These are phyloP conservation scores for Pomacea maculata DNA, from an alignment of 1,140 invertebrate species.

Conservation along the genomic window DNA sequence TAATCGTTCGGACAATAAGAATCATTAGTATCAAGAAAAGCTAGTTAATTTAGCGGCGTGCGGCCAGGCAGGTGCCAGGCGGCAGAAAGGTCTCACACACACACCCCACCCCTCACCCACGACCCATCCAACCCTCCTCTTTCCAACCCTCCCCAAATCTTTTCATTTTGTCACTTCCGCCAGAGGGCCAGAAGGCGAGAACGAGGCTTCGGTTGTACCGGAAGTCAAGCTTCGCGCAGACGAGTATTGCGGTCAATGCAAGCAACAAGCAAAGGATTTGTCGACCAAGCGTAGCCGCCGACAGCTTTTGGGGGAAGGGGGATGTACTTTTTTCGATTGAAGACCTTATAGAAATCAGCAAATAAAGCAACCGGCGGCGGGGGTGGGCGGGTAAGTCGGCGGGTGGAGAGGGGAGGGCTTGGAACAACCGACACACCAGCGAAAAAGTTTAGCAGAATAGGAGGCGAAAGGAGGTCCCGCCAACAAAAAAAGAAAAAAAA, in stretches of 20 bases:
- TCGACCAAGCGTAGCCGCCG: constrained; percentile 1
- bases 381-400: too few relatives aligned
- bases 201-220: constrained; percentile 15
- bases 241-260: background rate
- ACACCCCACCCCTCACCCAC: background rate
- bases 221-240: constrained; percentile 18
- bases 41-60: background rate
- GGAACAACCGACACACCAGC: too few relatives aligned
- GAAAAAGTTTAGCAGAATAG: background rate
- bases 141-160: background rate
- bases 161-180: constrained; percentile 9
- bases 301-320: background rate
- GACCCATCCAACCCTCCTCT: background rate
- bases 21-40: constrained; percentile 7
- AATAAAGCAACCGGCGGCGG: too few relatives aligned
- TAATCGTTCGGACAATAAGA: constrained; percentile 8
- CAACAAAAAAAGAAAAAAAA: too few relatives aligned
- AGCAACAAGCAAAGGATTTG: too few relatives aligned
- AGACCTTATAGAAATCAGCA: too few relatives aligned
- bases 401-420: too few relatives aligned
- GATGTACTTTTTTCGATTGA: background rate
- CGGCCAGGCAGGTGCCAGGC: too few relatives aligned
- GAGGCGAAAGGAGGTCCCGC: background rate
- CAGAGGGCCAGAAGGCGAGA: background rate
- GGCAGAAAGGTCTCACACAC: background rate